Percentiles rank a stretch among this genome's conserved stretches.
Conservation (phyloP, 2,797 vertebrate genomes). For the Sebastes steindachneri region DNA sequence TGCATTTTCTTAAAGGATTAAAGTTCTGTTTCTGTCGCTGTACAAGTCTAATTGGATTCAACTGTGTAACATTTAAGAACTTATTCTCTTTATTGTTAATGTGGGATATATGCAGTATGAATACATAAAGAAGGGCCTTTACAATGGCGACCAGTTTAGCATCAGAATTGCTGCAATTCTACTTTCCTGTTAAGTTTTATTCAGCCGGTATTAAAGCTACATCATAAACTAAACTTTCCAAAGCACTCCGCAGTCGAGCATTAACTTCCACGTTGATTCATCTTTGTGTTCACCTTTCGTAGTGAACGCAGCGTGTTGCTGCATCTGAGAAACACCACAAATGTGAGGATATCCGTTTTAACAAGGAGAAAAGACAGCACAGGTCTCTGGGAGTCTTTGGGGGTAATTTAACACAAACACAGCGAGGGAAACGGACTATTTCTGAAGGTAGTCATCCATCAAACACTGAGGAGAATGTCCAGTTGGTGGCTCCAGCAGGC, state of each 20-base stretch:
- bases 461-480: conserved; percentile 75
- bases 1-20: not conserved
- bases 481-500: conserved; percentile 79
- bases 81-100: conserved; percentile 21
- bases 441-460: conserved; percentile 71
- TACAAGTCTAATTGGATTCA: conserved; percentile 16
- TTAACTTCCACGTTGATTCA: conserved; percentile 8
- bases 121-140: not conserved
- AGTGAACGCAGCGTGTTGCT: conserved; percentile 2
- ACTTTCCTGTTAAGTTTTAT: conserved; percentile 6
- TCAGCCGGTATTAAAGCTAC: not conserved
- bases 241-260: not conserved
- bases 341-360: conserved; percentile 33
- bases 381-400: conserved; percentile 60
- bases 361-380: conserved; percentile 4
- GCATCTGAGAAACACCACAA: conserved; percentile 1
- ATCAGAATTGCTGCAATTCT: conserved; percentile 14
- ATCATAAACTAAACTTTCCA: conserved; percentile 37
- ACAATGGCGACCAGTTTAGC: not conserved
- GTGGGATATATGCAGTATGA: not conserved
- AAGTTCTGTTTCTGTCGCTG: not conserved
- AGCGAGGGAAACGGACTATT: conserved; percentile 63
- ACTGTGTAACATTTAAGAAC: conserved; percentile 8
- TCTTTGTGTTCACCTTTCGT: conserved; percentile 17
- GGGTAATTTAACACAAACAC: conserved; percentile 68